phyloP scores from a whole-genome alignment of 2,113 vertebrate species.

The Steatornis caripensis region DNA sequence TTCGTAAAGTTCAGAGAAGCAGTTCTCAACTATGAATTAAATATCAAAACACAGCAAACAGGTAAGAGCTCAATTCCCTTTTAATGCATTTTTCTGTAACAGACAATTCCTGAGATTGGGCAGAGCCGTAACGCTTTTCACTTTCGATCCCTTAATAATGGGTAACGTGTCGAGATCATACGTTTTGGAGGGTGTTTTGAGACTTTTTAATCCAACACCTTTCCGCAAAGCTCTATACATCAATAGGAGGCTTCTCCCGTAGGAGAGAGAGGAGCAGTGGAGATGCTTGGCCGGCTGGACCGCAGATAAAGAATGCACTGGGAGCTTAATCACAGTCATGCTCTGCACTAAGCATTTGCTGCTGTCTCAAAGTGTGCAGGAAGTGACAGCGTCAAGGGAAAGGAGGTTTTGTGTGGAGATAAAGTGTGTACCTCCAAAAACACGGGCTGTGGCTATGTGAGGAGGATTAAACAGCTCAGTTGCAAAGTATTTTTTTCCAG shows the following conservation, averaged over 20 bases:
- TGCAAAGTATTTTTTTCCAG: background rate
- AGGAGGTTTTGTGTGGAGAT: background rate
- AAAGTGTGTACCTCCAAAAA: background rate
- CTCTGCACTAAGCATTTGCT: constrained; percentile 59
- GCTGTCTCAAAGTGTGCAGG: constrained; percentile 58
- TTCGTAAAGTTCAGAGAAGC: background rate
- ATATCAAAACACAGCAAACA: background rate
- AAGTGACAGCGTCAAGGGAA: constrained; percentile 60
- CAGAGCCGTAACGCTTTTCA: background rate
- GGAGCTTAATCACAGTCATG: constrained; percentile 67
- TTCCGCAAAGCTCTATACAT: constrained; percentile 23
- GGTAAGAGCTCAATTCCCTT: background rate
- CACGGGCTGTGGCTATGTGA: background rate
- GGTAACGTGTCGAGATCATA: constrained; percentile 25
- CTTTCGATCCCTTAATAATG: constrained; percentile 8
- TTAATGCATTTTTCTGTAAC: background rate
- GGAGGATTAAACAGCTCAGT: background rate
- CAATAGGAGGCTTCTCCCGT: constrained; percentile 7
- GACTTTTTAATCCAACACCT: constrained; percentile 57
- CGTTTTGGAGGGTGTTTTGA: constrained; percentile 26
- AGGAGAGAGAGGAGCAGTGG: constrained; percentile 18
- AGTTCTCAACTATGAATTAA: background rate
- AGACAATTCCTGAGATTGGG: background rate
- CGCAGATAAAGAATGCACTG: constrained; percentile 69
- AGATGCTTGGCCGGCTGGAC: constrained; percentile 65